Percentiles rank a stretch among this genome's conserved stretches.
Evolutionary conservation across 2,113 vertebrate species (phyloP).

Genomic region (Corapipo altera): DNA sequence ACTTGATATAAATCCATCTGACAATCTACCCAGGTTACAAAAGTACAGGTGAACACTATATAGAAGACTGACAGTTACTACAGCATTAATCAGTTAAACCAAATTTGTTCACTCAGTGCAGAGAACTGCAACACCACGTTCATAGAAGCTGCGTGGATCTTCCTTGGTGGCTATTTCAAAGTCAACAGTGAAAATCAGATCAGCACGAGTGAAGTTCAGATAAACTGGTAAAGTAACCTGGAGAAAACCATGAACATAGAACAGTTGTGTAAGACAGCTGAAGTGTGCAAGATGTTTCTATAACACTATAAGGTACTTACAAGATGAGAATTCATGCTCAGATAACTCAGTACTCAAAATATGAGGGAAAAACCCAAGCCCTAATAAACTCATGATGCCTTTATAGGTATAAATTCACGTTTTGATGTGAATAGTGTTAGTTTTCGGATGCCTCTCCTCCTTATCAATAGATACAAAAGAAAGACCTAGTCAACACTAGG

Average conservation of each 20-base stretch:
- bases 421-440: not conserved
- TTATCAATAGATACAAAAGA: not conserved
- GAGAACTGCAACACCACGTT: slow-evolving; percentile 92
- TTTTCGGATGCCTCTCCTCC: not conserved
- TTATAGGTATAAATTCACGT: not conserved
- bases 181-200: slow-evolving; percentile 97
- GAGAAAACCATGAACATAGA: not conserved
- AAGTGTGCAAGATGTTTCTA: not conserved
- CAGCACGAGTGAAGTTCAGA: slow-evolving; percentile 95
- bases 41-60: not conserved
- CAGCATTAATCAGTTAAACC: not conserved
- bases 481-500: not conserved
- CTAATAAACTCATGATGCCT: not conserved
- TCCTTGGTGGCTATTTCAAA: slow-evolving; percentile 97
- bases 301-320: not conserved
- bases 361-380: not conserved
- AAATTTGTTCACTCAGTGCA: slow-evolving; percentile 85
- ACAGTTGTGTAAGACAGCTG: not conserved
- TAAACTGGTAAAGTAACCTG: slow-evolving; percentile 97
- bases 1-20: slow-evolving; percentile 7
- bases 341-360: not conserved
- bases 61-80: not conserved
- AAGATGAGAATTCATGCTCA: not conserved
- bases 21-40: not conserved
- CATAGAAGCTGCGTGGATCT: slow-evolving; percentile 95